Percentiles rank a stretch among this genome's conserved stretches.
Conservation (phyloP, 2,113 vertebrate species). For the Cryptomyrus ogoouensis region DNA sequence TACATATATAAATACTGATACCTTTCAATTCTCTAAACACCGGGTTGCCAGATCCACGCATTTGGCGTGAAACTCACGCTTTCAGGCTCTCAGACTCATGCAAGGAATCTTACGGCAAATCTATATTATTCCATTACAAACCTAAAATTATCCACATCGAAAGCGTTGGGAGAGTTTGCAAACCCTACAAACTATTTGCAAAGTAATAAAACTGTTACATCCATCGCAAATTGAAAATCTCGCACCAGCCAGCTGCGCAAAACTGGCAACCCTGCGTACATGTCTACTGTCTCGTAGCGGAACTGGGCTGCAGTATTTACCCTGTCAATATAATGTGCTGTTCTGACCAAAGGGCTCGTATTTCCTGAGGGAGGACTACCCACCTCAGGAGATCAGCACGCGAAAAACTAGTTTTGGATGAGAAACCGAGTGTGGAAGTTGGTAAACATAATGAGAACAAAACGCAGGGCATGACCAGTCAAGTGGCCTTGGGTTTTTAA, state of each 20-base stretch:
- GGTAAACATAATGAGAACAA: neutral
- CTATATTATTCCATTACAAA: neutral
- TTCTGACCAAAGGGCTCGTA: neutral
- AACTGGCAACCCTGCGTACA: neutral
- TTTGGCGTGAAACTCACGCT: neutral
- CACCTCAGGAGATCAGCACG: neutral
- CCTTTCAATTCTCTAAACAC: neutral
- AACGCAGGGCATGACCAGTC: neutral
- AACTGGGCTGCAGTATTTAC: conserved; percentile 7
- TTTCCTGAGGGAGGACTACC: neutral
- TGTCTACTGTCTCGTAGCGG: neutral
- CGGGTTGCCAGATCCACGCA: neutral
- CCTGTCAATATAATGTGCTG: conserved; percentile 3
- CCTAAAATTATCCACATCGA: neutral
- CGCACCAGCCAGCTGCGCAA: neutral
- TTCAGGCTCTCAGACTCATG: neutral
- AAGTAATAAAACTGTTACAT: neutral
- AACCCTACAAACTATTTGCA: neutral
- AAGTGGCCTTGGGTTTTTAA: neutral
- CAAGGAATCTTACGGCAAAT: neutral
- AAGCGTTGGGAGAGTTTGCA: neutral
- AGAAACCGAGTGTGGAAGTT: neutral
- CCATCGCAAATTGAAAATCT: neutral
- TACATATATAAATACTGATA: neutral
- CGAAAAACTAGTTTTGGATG: neutral